These are phyloP conservation scores for Lophura nycthemera DNA, from an alignment of 2,113 vertebrate genomes.

Conservation along the genomic window DNA sequence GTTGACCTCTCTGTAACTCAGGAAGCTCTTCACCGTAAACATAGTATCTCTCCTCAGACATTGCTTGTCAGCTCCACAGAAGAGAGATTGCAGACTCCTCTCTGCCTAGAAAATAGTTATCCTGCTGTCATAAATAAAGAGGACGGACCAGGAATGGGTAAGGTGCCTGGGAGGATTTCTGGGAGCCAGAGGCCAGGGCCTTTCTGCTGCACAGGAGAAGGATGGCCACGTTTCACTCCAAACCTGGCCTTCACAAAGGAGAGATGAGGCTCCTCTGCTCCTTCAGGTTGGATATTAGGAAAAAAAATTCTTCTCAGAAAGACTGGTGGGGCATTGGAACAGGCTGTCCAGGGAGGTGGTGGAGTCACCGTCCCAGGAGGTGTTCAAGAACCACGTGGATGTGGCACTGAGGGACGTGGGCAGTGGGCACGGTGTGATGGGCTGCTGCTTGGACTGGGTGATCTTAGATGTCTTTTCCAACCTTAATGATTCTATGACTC, in stretches of 20 bases:
- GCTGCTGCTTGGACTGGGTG: no score
- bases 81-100: background rate
- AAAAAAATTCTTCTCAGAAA: no score
- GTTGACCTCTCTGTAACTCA: slow-evolving; percentile 18
- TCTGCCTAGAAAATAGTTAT: background rate
- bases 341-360: no score
- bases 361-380: no score
- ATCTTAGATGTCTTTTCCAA: no score
- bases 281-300: background rate
- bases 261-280: background rate
- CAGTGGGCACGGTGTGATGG: no score
- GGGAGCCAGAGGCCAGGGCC: background rate
- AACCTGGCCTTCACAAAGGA: no score
- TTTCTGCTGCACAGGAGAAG: background rate
- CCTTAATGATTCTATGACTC: no score
- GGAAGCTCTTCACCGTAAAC: slow-evolving; percentile 7
- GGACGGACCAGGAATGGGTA: background rate
- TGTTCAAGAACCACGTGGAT: no score
- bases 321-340: no score
- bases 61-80: background rate
- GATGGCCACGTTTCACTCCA: background rate
- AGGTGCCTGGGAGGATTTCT: background rate
- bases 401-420: no score
- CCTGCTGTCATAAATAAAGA: background rate
- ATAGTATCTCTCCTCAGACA: background rate